Evolutionary conservation across 92 coral and sea anemone species (phyloP).

Genomic region (Actinostola sp.): DNA sequence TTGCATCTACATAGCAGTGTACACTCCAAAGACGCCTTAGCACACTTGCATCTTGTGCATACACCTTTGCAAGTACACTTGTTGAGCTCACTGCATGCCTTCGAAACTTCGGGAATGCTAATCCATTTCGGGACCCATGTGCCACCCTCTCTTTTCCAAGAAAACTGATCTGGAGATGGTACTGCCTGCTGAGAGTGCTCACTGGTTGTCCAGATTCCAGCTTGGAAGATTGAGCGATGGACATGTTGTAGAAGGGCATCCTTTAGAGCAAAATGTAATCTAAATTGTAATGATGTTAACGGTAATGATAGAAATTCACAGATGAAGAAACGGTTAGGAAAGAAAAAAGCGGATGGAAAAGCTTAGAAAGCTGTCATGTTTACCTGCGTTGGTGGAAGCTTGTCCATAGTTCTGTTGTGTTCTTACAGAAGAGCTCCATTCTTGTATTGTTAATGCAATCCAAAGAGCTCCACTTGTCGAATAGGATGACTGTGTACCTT

Average conservation of each 20-base stretch:
- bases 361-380: neutral
- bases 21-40: constrained; percentile 47
- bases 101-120: constrained; percentile 68
- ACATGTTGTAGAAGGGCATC: constrained; percentile 57
- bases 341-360: neutral
- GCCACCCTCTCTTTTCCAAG: constrained; percentile 62
- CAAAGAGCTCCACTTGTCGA: constrained; percentile 37
- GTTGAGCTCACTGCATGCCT: constrained; percentile 66
- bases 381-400: constrained; percentile 12
- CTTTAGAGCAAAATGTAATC: constrained; percentile 25
- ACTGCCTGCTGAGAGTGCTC: constrained; percentile 37
- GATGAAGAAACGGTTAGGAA: neutral
- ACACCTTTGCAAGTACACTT: constrained; percentile 58
- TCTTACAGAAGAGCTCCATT: constrained; percentile 9
- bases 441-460: neutral
- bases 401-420: constrained; percentile 10
- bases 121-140: constrained; percentile 66
- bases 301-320: too few relatives aligned
- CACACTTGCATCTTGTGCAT: constrained; percentile 69
- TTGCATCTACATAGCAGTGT: constrained; percentile 60
- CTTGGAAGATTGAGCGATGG: constrained; percentile 46
- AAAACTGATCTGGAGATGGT: constrained; percentile 58
- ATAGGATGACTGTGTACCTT: constrained; percentile 42
- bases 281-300: too few relatives aligned
- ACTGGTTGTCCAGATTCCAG: constrained; percentile 69